A percentile compares a stretch with the other conserved stretches of the same genome.
These are phyloP conservation scores for Chydorus sphaericus DNA, from an alignment of 2,888 invertebrate genomes.

Conservation along the genomic window DNA sequence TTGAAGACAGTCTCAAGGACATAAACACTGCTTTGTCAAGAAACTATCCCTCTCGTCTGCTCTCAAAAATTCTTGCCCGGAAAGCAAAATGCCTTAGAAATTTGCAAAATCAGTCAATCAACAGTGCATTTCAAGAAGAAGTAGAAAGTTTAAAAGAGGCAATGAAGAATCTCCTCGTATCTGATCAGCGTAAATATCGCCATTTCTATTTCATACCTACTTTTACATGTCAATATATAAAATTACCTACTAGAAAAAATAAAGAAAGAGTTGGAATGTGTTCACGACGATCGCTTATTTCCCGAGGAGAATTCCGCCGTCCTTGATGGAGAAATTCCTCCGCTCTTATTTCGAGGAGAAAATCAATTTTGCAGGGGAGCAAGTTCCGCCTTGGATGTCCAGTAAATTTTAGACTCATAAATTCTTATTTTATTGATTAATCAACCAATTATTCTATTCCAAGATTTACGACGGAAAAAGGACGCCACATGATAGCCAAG, in stretches of 20 bases:
- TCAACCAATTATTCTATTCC: too few species aligned
- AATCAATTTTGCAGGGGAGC: background rate
- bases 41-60: slow-evolving; percentile 6
- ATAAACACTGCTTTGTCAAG: background rate
- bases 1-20: slow-evolving; percentile 11
- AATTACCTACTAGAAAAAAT: too few species aligned
- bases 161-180: background rate
- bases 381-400: background rate
- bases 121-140: background rate
- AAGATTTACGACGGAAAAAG: slow-evolving; percentile 40
- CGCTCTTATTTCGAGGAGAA: slow-evolving; percentile 3
- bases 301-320: too few species aligned
- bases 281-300: too few species aligned
- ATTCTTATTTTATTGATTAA: background rate
- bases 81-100: background rate
- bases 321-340: too few species aligned
- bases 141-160: background rate
- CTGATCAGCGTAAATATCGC: background rate
- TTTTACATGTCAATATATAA: too few species aligned
- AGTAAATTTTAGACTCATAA: background rate
- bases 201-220: too few species aligned
- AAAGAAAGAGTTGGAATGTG: too few species aligned
- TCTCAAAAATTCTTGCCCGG: slow-evolving; percentile 7
- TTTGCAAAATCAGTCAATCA: too few species aligned
- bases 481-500: slow-evolving; percentile 49